Evolutionary conservation across 2,888 invertebrate genomes (phyloP).

Genomic region (Parnassius orleans): DNA sequence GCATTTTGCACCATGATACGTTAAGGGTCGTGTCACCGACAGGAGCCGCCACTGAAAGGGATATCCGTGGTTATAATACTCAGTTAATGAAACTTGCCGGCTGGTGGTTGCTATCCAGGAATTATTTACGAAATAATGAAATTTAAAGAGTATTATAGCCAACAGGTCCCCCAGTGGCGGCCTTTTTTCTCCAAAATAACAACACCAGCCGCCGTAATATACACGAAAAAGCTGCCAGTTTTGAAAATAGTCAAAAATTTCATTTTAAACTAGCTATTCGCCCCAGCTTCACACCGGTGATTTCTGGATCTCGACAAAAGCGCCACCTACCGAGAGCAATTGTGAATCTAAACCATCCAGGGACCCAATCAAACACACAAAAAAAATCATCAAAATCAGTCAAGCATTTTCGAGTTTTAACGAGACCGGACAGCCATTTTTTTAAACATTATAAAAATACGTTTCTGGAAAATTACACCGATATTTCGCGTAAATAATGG

Average conservation of each 20-base stretch:
- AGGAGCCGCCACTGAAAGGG: slow-evolving; percentile 58
- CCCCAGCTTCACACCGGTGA: not conserved
- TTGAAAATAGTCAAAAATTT: too few relatives aligned
- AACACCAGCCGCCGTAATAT: slow-evolving; percentile 45
- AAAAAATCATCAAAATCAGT: too few relatives aligned
- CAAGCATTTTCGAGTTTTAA: not conserved
- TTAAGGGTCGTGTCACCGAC: slow-evolving; percentile 39
- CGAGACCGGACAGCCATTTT: too few relatives aligned
- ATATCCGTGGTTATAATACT: slow-evolving; percentile 71
- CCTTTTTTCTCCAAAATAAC: slow-evolving; percentile 74
- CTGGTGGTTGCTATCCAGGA: slow-evolving; percentile 62
- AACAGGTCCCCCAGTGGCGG: slow-evolving; percentile 59
- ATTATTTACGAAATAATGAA: slow-evolving; percentile 24
- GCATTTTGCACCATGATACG: slow-evolving; percentile 51
- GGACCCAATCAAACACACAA: not conserved
- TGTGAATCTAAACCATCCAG: not conserved
- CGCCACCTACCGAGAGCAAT: too few relatives aligned
- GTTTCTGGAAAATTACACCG: too few relatives aligned
- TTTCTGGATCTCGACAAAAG: too few relatives aligned
- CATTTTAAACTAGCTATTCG: not conserved
- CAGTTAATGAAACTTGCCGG: slow-evolving; percentile 47
- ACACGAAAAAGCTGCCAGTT: not conserved
- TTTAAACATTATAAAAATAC: too few relatives aligned
- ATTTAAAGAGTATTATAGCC: slow-evolving; percentile 68
- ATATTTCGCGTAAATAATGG: too few relatives aligned